phyloP scores from a whole-genome alignment of 92 coral and sea anemone species.

The Montipora capitata region DNA sequence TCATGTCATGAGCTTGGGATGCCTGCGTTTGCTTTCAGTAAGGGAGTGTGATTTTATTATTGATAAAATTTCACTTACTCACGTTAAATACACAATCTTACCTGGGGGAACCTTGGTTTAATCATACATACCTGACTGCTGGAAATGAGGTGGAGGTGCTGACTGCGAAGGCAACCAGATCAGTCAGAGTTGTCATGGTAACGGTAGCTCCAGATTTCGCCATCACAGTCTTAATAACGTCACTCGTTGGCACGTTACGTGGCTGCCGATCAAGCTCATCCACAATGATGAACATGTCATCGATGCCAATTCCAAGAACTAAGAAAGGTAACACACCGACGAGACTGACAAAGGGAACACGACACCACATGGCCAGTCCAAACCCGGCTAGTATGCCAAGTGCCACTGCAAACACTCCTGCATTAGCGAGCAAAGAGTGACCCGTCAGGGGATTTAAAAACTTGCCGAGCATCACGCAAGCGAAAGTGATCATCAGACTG shows the following conservation, averaged over 20 bases:
- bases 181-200: conserved; percentile 98
- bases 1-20: no score
- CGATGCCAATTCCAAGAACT: conserved; percentile 91
- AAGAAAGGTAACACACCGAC: conserved; percentile 88
- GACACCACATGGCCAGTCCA: conserved; percentile 79
- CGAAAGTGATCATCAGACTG: conserved; percentile 86
- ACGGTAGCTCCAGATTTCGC: conserved; percentile 88
- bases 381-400: conserved; percentile 92
- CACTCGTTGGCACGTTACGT: conserved; percentile 63
- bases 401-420: conserved; percentile 92
- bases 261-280: conserved; percentile 91
- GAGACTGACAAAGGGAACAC: conserved; percentile 82
- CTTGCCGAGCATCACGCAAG: conserved; percentile 83
- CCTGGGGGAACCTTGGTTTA: neutral
- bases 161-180: conserved; percentile 93
- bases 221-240: conserved; percentile 87
- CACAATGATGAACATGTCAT: conserved; percentile 92
- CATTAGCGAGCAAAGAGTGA: conserved; percentile 85
- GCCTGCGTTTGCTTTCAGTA: no score
- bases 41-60: no score
- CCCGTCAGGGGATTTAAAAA: conserved; percentile 88
- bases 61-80: no score
- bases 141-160: conserved; percentile 94
- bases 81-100: no score
- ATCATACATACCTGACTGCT: conserved; percentile 62